phyloP scores from a whole-genome alignment of 1,140 invertebrate genomes.

The Drosophila cardini region DNA sequence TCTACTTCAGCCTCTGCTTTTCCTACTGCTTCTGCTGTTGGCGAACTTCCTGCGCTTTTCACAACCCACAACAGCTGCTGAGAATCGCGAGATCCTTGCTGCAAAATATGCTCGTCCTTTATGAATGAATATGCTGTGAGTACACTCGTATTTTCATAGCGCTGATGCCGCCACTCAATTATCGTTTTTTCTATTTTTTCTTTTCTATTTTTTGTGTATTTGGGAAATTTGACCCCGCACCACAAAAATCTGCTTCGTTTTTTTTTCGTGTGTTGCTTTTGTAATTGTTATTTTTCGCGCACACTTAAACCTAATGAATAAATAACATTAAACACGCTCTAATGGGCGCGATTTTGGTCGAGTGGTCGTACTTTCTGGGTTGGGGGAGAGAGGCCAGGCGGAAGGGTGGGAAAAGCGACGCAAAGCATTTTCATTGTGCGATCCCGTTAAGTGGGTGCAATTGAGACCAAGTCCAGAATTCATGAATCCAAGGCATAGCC shows the following conservation, averaged over 20 bases:
- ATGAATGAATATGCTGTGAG: conserved; percentile 21
- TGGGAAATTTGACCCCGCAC: conserved; percentile 72
- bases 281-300: conserved; percentile 83
- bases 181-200: conserved; percentile 61
- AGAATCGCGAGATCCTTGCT: conserved; percentile 48
- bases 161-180: conserved; percentile 67
- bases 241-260: conserved; percentile 27
- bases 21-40: not conserved
- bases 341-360: conserved; percentile 69
- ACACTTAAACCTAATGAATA: conserved; percentile 83
- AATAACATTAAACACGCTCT: conserved; percentile 83
- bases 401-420: conserved; percentile 66
- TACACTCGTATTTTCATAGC: conserved; percentile 69
- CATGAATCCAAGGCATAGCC: conserved; percentile 20
- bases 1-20: conserved; percentile 17
- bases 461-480: conserved; percentile 36
- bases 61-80: conserved; percentile 53
- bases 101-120: conserved; percentile 42
- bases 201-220: conserved; percentile 30
- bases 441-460: conserved; percentile 65
- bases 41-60: conserved; percentile 29
- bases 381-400: conserved; percentile 4
- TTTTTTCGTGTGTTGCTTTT: conserved; percentile 59
- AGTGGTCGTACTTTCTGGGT: conserved; percentile 30
- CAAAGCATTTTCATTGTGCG: conserved; percentile 74